Conservation (phyloP, 2,888 invertebrate species). For the Meiosimyza decipiens region DNA sequence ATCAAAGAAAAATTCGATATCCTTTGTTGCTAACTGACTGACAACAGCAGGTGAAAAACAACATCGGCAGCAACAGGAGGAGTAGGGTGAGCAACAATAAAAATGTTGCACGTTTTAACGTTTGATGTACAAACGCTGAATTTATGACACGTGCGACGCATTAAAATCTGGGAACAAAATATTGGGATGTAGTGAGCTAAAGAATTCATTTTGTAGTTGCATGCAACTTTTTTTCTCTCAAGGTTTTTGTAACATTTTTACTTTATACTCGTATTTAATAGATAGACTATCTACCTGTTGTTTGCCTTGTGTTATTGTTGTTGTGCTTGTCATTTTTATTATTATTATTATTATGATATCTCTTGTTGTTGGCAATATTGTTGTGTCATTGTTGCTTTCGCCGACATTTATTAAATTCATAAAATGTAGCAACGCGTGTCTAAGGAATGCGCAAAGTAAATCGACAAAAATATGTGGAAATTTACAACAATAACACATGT, state of each 20-base stretch:
- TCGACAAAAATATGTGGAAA: neutral
- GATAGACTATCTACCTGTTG: constrained; percentile 1
- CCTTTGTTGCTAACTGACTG: constrained; percentile 16
- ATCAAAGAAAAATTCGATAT: too few relatives aligned
- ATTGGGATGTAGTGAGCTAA: neutral
- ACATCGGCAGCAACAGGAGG: neutral
- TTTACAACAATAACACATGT: neutral
- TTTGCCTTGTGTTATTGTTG: neutral
- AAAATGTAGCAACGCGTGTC: constrained; percentile 21
- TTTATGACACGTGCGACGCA: constrained; percentile 22
- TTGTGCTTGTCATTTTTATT: neutral
- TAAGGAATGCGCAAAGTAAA: constrained; percentile 10
- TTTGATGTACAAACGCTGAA: neutral
- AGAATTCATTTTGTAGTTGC: neutral
- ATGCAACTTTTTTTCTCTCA: neutral
- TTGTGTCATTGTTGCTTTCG: too few relatives aligned
- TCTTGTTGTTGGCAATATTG: too few relatives aligned
- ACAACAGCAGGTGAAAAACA: neutral
- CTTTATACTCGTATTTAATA: neutral
- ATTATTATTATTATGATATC: neutral
- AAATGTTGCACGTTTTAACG: constrained; percentile 14
- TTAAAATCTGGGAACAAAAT: neutral
- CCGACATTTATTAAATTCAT: constrained; percentile 21
- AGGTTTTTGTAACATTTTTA: neutral
- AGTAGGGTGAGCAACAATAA: neutral